These are phyloP conservation scores for Dione juno DNA, from an alignment of 2,888 invertebrate species.

Conservation along the genomic window DNA sequence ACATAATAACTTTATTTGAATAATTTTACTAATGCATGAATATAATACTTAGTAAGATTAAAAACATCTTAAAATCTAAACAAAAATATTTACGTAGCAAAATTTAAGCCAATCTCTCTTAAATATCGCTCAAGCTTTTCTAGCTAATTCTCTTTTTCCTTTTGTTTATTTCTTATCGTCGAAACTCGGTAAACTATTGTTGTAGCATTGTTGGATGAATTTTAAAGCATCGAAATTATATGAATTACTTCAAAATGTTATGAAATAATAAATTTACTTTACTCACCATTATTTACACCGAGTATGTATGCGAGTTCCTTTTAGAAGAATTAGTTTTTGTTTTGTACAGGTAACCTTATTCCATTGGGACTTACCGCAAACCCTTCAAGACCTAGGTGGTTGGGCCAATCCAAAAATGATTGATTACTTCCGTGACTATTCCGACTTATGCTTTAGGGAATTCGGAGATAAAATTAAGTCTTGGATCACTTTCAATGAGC, in stretches of 20 bases:
- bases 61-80: not conserved
- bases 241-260: no score
- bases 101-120: not conserved
- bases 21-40: not conserved
- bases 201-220: not conserved
- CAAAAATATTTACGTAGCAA: not conserved
- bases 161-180: not conserved
- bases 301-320: no score
- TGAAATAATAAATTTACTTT: no score
- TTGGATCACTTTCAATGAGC: conserved; percentile 89
- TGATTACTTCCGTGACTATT: conserved; percentile 83
- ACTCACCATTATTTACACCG: no score
- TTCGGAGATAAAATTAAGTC: conserved; percentile 84
- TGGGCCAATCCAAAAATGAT: conserved; percentile 81
- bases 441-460: conserved; percentile 79
- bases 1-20: not conserved
- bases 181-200: not conserved
- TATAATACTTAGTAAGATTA: not conserved
- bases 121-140: not conserved
- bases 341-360: conserved; percentile 83
- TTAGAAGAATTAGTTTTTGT: not conserved
- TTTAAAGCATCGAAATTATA: not conserved
- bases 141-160: not conserved
- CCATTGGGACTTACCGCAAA: conserved; percentile 87
- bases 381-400: conserved; percentile 82